Percentiles rank a stretch among this genome's conserved stretches.
These are phyloP conservation scores for Xiphydria camelus DNA, from an alignment of 2,888 invertebrate species.

Conservation along the genomic window DNA sequence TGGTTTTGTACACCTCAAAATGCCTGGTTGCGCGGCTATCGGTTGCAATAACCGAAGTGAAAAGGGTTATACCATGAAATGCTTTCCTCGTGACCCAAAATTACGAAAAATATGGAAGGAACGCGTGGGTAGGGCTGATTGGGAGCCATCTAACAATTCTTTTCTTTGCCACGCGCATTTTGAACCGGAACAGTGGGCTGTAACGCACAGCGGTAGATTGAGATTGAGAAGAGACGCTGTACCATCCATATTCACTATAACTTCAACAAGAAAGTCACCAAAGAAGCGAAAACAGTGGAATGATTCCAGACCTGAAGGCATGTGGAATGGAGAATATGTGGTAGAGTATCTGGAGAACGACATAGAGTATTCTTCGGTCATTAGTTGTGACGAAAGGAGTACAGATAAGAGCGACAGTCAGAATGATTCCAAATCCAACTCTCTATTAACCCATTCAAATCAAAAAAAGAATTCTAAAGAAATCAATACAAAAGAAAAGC, in stretches of 20 bases:
- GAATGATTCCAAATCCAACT: background rate
- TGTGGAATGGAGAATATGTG: slow-evolving; percentile 20
- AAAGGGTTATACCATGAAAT: slow-evolving; percentile 55
- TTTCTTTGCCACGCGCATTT: slow-evolving; percentile 54
- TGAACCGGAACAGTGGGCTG: slow-evolving; percentile 44
- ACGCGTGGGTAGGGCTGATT: slow-evolving; percentile 49
- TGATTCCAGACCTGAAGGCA: background rate
- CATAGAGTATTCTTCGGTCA: slow-evolving; percentile 1
- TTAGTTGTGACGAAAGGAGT: no score
- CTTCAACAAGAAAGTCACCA: slow-evolving; percentile 47
- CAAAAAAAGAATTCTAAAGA: background rate
- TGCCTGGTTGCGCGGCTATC: slow-evolving; percentile 54
- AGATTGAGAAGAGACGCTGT: slow-evolving; percentile 48
- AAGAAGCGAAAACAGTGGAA: slow-evolving; percentile 37
- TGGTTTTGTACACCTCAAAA: slow-evolving; percentile 29
- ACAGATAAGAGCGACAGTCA: background rate
- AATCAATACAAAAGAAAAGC: background rate
- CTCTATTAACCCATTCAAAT: no score
- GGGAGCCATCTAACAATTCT: slow-evolving; percentile 54
- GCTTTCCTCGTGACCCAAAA: slow-evolving; percentile 52
- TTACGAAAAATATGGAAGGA: slow-evolving; percentile 50
- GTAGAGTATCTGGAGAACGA: slow-evolving; percentile 36
- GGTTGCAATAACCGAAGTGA: slow-evolving; percentile 55
- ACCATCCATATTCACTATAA: slow-evolving; percentile 48
- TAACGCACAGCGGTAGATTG: slow-evolving; percentile 40